Evolutionary conservation across 2,888 invertebrate species (phyloP), one percentile per base, ranked within the genome.

Genomic region (Scrobipalpa atriplicella): DNA sequence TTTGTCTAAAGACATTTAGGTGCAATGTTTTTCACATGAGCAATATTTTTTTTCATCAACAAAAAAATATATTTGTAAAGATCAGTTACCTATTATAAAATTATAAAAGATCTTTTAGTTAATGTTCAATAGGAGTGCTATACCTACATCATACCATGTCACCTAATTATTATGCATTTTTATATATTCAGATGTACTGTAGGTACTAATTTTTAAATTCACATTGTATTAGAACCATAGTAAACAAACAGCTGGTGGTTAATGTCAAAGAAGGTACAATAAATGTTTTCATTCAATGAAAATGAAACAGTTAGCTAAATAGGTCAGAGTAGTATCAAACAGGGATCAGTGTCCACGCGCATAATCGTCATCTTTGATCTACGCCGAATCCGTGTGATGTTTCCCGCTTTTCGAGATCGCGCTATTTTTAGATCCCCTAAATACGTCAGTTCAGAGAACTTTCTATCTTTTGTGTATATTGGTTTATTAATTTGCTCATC

Each of bases 281-380:
- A 29, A 3, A 29, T 3, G 5, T 29, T 29, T 29, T 29, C 29
- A 29, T 29, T 29, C 29, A 29, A 29, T 29, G 2, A 3, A 29
- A 29, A 16, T 52, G 19, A 18, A 52, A 52, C 16, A 52, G 18
- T 36, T 29, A 9, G 47, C 21, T 21, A 63, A 36, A 47, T 78
- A 77, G 80, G 79, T 72, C 78, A 77, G n/a, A 73, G 70, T 63
- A 71, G 71, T 73, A 78, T 75, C 75, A 74, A 73, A 72, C 70
- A 68, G 66, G 29, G 69, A 72, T 73, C 73, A 71, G 72, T 75
- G 75, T 77, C 73, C 73, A 69, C 70, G 68, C 66, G 29, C 70
- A 41, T 64, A 71, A 72, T 71, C 72, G 72, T 67, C 73, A 75
- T 73, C 80, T 80, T 80, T 80, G 80, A 80, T 80, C 77, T 77